A percentile compares a stretch with the other conserved stretches of the same genome.
Conservation (phyloP, 2,113 vertebrate species). For the Haliaeetus leucogaster region DNA sequence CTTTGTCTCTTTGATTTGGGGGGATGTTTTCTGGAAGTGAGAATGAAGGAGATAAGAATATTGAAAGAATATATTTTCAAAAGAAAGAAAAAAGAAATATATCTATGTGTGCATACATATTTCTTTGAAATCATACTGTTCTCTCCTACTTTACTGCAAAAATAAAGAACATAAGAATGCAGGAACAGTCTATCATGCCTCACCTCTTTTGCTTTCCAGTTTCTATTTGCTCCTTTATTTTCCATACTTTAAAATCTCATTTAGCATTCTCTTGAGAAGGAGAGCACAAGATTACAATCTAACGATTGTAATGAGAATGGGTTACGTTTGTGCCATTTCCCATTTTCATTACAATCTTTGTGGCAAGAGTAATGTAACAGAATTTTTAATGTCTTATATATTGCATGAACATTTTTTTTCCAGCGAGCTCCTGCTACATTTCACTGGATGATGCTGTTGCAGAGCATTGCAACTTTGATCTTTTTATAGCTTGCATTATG, state of each 20-base stretch:
- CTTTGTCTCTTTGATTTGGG: not conserved
- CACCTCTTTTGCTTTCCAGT: constrained; percentile 73
- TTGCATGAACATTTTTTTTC: constrained; percentile 68
- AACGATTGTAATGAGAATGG: constrained; percentile 80
- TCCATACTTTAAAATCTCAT: constrained; percentile 82
- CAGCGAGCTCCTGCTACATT: constrained; percentile 52
- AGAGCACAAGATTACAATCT: constrained; percentile 80
- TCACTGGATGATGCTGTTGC: constrained; percentile 46
- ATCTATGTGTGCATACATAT: not conserved
- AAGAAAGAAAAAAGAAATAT: not conserved
- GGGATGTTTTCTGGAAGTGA: not conserved
- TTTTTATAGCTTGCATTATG: constrained; percentile 72
- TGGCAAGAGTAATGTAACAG: constrained; percentile 81
- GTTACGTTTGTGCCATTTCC: constrained; percentile 80
- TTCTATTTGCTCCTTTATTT: constrained; percentile 77
- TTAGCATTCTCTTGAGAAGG: constrained; percentile 78
- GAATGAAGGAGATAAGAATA: not conserved
- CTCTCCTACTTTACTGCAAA: constrained; percentile 28
- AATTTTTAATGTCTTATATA: constrained; percentile 81
- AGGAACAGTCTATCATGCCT: constrained; percentile 68
- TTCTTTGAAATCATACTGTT: constrained; percentile 11
- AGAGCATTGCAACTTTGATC: constrained; percentile 71
- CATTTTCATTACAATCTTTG: constrained; percentile 82
- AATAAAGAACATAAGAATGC: constrained; percentile 50
- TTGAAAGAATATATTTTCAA: not conserved